phyloP scores from a whole-genome alignment of 2,888 invertebrate genomes.

The Thysanoteuthis rhombus region DNA sequence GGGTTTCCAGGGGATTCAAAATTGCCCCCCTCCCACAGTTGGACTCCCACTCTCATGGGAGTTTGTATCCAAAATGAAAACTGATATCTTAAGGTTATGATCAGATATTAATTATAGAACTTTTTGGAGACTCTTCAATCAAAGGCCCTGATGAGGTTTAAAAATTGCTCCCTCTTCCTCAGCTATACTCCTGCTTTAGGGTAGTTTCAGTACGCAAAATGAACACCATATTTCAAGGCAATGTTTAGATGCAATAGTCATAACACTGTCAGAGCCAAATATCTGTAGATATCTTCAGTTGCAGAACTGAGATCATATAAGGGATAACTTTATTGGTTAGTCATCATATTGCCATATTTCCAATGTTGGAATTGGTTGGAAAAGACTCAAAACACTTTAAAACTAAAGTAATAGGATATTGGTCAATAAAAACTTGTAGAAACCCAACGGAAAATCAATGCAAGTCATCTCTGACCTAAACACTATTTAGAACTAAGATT shows the following conservation, averaged over 20 bases:
- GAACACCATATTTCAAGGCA: no score
- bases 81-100: neutral
- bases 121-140: no score
- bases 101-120: neutral
- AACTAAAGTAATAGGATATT: no score
- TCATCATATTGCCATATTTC: neutral
- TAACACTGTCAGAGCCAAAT: neutral
- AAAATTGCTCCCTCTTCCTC: no score
- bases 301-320: neutral
- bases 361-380: neutral
- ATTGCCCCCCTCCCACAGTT: no score
- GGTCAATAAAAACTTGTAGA: no score
- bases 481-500: neutral
- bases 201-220: no score
- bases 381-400: neutral
- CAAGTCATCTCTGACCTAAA: no score
- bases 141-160: no score
- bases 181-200: no score
- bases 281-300: conserved; percentile 35
- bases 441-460: neutral
- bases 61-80: neutral
- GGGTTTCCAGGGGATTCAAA: no score
- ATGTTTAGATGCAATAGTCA: no score
- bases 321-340: conserved; percentile 1
- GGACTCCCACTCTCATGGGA: neutral